phyloP scores from a whole-genome alignment of 2,888 invertebrate genomes.

The Reticulitermes lucifugus region DNA sequence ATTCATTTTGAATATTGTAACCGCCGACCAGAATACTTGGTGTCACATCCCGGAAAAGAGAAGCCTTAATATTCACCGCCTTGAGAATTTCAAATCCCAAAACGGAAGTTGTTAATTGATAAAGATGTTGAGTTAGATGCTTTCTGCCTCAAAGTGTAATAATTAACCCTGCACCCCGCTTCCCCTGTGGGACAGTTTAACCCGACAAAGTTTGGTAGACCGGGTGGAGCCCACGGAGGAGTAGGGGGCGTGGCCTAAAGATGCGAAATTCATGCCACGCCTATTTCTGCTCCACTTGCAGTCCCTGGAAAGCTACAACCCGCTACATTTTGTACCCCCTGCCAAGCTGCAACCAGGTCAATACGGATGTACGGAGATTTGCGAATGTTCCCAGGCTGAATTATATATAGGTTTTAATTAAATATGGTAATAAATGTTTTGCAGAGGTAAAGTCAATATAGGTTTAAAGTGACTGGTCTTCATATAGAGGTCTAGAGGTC shows the following conservation, averaged over 20 bases:
- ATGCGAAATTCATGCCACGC: constrained; percentile 38
- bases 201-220: constrained; percentile 34
- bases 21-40: no score
- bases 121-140: not conserved
- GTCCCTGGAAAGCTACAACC: constrained; percentile 39
- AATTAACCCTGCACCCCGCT: constrained; percentile 1
- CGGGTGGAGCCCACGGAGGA: constrained; percentile 25
- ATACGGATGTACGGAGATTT: constrained; percentile 1
- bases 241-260: constrained; percentile 27
- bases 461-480: not conserved
- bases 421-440: not conserved
- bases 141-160: not conserved
- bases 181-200: not conserved
- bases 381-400: not conserved
- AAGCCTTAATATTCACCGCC: no score
- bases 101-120: not conserved
- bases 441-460: not conserved
- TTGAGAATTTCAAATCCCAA: no score
- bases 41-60: no score
- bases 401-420: not conserved
- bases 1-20: no score
- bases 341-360: constrained; percentile 13
- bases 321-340: constrained; percentile 30
- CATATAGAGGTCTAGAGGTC: no score
- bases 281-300: constrained; percentile 44